A percentile compares a stretch with the other conserved stretches of the same genome.
Evolutionary conservation across 2,888 invertebrate genomes (phyloP).

Genomic region (Sthenelais limicola): DNA sequence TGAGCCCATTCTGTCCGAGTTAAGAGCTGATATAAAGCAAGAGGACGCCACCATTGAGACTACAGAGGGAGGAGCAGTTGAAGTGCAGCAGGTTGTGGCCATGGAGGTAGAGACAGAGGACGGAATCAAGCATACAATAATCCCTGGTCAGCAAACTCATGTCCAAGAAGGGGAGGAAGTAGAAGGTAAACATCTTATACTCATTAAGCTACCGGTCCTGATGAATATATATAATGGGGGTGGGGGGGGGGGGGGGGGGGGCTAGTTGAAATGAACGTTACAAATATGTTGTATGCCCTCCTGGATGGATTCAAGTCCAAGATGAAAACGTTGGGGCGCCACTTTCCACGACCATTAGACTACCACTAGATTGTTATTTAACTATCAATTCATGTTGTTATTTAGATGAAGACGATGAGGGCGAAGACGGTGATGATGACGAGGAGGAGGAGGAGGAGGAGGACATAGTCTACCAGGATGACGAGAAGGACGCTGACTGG

Average conservation of each 20-base stretch:
- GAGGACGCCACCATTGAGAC: neutral
- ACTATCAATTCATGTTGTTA: neutral
- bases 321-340: neutral
- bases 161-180: neutral
- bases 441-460: slow-evolving; percentile 11
- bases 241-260: neutral
- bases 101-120: neutral
- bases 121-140: neutral
- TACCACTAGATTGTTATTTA: neutral
- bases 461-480: neutral
- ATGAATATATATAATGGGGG: neutral
- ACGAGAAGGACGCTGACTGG: slow-evolving; percentile 52
- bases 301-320: neutral
- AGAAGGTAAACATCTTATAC: no score
- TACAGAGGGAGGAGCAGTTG: neutral
- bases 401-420: slow-evolving; percentile 27
- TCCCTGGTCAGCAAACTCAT: neutral
- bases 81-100: neutral
- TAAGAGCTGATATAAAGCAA: neutral
- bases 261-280: neutral
- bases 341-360: neutral
- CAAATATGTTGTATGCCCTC: no score
- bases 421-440: slow-evolving; percentile 10
- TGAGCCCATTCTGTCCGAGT: neutral
- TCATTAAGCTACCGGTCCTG: no score